Evolutionary conservation across 1,140 invertebrate genomes (phyloP), one percentile per base, ranked within the genome.

Genomic region (Charaxes varanes): DNA sequence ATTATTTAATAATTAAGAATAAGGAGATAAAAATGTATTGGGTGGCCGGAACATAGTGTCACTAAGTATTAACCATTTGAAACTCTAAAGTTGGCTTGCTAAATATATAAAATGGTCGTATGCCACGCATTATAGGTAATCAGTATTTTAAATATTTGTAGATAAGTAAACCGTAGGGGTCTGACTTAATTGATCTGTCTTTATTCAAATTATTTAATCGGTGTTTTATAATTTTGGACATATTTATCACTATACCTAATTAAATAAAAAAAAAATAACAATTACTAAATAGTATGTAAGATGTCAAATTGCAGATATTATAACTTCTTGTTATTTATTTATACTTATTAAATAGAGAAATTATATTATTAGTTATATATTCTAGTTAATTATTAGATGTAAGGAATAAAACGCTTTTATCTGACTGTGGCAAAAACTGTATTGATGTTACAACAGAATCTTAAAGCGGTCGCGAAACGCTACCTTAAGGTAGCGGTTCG

Each of bases 321-420:
- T 10, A 30, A 31, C 16, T 4, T 52, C 16, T 45, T 46, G 34
- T 53, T 34, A 46, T 46, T 46, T 42, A 21, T 53, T 40, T 46
- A 21, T 38, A 43, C 10, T 13, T 21, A 36, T 13, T 41, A 30
- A 8, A 27, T 31, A 42, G 28, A 27, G 15, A 43, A 34, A 42
- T 31, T 17, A 18, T 31, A 31, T 17, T 10, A 7, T n/a, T n/a
- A n/a, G n/a, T n/a, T 44, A 45, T 37, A 37, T 42, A 43, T 43
- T 42, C 30, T 10, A 37, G 30, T 49, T 43, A 19, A 31, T 36
- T 41, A 18, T n/a, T 48, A 48, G 45, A 32, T 2, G 27, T 48
- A 42, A 42, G 28, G 17, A 32, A 35, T 33, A 11, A 28, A 41
- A 42, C 35, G 46, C 40, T 49, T 43, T 40, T 32, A 13, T 24